These are phyloP conservation scores for Slavum lentiscoides DNA, from an alignment of 2,888 invertebrate genomes.

Conservation along the genomic window DNA sequence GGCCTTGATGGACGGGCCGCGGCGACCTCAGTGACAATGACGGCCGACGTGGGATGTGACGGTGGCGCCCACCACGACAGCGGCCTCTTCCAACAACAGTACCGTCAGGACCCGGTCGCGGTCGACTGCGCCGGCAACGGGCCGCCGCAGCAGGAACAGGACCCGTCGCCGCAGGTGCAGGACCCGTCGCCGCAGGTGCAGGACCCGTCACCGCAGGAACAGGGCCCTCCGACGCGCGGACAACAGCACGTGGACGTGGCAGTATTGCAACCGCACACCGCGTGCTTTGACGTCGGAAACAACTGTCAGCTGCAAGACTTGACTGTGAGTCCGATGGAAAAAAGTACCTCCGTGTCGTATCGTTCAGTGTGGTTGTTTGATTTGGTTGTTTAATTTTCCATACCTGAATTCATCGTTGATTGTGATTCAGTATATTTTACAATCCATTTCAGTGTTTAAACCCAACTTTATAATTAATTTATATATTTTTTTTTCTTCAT, in stretches of 20 bases:
- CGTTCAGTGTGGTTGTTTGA: no score
- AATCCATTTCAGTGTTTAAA: no score
- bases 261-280: constrained; percentile 36
- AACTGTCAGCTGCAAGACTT: constrained; percentile 33
- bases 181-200: background rate
- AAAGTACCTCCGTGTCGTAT: no score
- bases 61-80: background rate
- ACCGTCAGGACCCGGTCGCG: no score
- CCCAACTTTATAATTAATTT: no score
- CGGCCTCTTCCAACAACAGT: background rate
- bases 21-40: background rate
- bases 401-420: no score
- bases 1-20: background rate
- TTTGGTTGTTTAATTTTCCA: no score
- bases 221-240: background rate
- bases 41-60: background rate
- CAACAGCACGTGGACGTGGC: constrained; percentile 27
- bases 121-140: background rate
- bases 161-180: background rate
- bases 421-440: no score
- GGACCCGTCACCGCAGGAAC: background rate
- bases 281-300: constrained; percentile 40
- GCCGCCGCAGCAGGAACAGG: background rate
- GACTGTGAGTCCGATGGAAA: constrained; percentile 13
- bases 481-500: no score